phyloP scores from a whole-genome alignment of 2,797 vertebrate species.

The Alcedo atthis region DNA sequence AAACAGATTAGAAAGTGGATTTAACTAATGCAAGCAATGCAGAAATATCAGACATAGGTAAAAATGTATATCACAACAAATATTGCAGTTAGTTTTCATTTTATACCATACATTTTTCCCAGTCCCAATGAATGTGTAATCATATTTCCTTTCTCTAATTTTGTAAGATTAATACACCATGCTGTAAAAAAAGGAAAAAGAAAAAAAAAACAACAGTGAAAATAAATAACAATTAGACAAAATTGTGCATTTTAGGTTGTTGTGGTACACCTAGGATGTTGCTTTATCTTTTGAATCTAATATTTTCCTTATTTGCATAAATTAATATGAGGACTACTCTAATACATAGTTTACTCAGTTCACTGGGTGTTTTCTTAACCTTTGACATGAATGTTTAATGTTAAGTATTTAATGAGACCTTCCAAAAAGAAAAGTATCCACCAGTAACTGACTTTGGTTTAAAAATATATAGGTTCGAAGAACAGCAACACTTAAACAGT shows the following conservation, averaged over 20 bases:
- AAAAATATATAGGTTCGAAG: background rate
- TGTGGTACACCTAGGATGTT: background rate
- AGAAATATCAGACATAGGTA: background rate
- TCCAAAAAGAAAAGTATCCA: background rate
- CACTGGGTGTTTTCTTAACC: background rate
- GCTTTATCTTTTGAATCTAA: background rate
- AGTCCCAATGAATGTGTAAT: background rate
- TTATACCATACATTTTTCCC: background rate
- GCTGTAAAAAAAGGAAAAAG: rapidly evolving
- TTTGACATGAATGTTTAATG: background rate
- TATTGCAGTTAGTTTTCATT: background rate
- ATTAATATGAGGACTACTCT: background rate
- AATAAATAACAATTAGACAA: background rate
- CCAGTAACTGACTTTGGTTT: background rate
- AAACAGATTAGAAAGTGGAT: background rate
- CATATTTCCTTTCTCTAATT: background rate
- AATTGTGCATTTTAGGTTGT: background rate
- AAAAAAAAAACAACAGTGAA: rapidly evolving
- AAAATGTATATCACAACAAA: background rate
- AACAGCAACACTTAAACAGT: background rate
- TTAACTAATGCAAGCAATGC: background rate
- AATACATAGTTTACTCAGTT: background rate
- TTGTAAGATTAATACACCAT: background rate
- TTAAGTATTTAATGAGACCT: background rate
- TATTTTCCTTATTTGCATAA: background rate